phyloP scores from a whole-genome alignment of 2,888 invertebrate genomes.

The Meghimatium bilineatum region DNA sequence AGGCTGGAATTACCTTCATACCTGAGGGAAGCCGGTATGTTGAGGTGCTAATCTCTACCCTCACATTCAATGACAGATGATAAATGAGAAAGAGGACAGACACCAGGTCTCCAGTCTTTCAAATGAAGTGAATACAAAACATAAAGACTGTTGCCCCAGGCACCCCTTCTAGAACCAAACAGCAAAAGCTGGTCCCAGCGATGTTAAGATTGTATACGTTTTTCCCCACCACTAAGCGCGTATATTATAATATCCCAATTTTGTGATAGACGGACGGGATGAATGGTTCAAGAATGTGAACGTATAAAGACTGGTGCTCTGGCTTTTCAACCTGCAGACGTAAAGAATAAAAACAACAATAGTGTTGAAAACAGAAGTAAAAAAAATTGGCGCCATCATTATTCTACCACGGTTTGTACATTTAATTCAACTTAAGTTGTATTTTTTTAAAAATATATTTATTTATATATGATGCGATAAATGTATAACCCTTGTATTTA shows the following conservation, averaged over 20 bases:
- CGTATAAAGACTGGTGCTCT: not conserved
- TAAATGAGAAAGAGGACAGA: slow-evolving; percentile 17
- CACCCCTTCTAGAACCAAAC: not conserved
- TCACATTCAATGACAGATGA: slow-evolving; percentile 6
- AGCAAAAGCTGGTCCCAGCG: not conserved
- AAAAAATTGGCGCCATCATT: slow-evolving; percentile 18
- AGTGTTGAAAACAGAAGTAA: not conserved
- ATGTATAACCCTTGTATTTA: no score
- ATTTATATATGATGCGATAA: no score
- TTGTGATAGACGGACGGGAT: not conserved
- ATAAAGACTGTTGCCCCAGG: not conserved
- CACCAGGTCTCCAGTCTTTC: not conserved
- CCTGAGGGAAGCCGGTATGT: not conserved
- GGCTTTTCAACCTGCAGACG: slow-evolving; percentile 2
- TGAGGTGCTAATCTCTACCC: slow-evolving; percentile 3
- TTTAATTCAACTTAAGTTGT: slow-evolving; percentile 1
- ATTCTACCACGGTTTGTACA: not conserved
- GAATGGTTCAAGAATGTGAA: not conserved
- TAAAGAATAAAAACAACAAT: not conserved
- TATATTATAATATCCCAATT: not conserved
- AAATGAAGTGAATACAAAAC: not conserved
- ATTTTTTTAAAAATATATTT: not conserved
- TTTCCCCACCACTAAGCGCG: no score
- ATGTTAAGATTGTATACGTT: slow-evolving; percentile 12
- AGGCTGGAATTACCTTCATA: not conserved